Conservation (phyloP, 2,113 vertebrate species). For the Myotis yumanensis region DNA sequence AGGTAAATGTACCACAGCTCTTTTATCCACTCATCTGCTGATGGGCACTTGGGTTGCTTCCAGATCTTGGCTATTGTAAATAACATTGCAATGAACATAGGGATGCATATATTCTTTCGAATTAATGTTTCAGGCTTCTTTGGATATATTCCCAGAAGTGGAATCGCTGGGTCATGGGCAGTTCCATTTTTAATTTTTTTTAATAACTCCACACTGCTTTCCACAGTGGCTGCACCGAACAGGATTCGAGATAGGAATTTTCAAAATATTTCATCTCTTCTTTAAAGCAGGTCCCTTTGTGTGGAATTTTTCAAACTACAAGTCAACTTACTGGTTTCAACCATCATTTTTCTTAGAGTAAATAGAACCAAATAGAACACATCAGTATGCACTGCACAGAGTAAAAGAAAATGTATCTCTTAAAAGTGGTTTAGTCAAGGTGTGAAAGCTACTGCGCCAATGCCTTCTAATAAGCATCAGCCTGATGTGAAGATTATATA, state of each 20-base stretch:
- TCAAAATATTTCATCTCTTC: neutral
- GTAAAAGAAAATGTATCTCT: neutral
- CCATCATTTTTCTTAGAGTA: neutral
- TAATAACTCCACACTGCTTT: neutral
- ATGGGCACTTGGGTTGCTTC: neutral
- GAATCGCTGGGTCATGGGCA: neutral
- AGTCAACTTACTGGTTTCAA: neutral
- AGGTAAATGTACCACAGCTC: neutral
- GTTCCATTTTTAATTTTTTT: neutral
- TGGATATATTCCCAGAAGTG: neutral
- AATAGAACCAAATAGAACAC: neutral
- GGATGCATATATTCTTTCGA: neutral
- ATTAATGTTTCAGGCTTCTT: neutral
- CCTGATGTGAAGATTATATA: neutral
- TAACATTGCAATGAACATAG: neutral
- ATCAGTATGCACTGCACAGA: neutral
- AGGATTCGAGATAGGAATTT: neutral
- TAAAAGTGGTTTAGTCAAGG: neutral
- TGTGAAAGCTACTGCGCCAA: neutral
- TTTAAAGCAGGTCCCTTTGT: neutral
- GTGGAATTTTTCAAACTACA: conserved; percentile 10
- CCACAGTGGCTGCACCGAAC: neutral
- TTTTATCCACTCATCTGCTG: neutral
- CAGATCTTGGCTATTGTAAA: neutral
- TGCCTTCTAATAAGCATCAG: neutral